These are phyloP conservation scores for Lutraria lutraria DNA, from an alignment of 2,888 invertebrate genomes.

Conservation along the genomic window DNA sequence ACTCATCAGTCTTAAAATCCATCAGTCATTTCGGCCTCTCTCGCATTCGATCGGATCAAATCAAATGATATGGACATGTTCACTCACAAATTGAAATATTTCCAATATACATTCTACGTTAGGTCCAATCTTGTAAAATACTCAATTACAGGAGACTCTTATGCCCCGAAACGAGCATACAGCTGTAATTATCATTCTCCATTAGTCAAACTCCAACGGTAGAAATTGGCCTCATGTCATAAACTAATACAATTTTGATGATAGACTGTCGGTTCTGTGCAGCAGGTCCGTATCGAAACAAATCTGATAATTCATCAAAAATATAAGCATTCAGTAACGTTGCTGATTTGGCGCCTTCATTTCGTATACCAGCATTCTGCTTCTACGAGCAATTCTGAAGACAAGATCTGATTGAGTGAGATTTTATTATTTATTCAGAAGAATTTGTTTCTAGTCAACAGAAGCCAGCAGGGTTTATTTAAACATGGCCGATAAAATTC, in stretches of 20 bases:
- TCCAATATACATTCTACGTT: conserved; percentile 42
- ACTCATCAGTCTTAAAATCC: conserved; percentile 47
- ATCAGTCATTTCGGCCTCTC: conserved; percentile 39
- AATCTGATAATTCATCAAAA: conserved; percentile 40
- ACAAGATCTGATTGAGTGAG: conserved; percentile 41
- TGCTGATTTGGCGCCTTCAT: conserved; percentile 30
- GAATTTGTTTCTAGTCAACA: conserved; percentile 16
- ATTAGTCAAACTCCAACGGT: conserved; percentile 52
- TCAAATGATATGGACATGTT: conserved; percentile 56
- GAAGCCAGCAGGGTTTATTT: conserved; percentile 35
- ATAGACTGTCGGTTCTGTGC: conserved; percentile 42
- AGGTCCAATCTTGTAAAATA: conserved; percentile 58
- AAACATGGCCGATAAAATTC: conserved; percentile 46
- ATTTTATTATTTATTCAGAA: conserved; percentile 52
- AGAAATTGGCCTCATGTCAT: conserved; percentile 50
- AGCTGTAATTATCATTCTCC: conserved; percentile 45
- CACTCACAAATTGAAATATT: conserved; percentile 57
- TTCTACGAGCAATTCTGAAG: conserved; percentile 31
- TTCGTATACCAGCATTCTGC: conserved; percentile 45
- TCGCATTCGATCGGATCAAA: conserved; percentile 46
- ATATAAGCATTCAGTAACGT: conserved; percentile 31
- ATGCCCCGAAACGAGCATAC: conserved; percentile 46
- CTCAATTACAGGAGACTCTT: conserved; percentile 48
- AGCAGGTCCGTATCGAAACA: conserved; percentile 26
- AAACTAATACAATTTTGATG: conserved; percentile 57